Base-by-base conservation (phyloP, 2,888 invertebrate species). In the Cryptus viduatorius region DNA sequence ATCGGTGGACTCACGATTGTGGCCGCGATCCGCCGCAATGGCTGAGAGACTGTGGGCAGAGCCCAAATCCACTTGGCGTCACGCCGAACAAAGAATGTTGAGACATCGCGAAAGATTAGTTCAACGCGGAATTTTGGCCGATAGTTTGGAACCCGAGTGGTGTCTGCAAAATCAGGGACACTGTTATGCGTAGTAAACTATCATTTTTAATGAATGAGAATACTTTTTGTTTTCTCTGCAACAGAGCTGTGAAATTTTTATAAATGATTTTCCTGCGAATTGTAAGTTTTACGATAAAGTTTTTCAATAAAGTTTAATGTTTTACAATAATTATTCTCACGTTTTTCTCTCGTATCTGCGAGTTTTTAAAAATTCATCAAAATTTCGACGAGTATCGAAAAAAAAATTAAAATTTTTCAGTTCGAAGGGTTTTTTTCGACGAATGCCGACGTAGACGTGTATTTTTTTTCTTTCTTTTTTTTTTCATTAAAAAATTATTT, bases 41-140 rank as follows among this genome's bases (percentile, higher is more conserved):
- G 98, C 97, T 0, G 98, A 98, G 94, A 95, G 97, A 3, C 94
- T 98, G 67, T 98, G 98, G 98, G 94, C 96, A 0, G 96, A 97
- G 91, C 97, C 97, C 0, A 88, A 90, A 14, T 94, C 94, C 16
- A 91, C 93, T 29, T 97, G 97, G 97, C 92, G 93, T 48, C 94
- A 95, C 12, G 98, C 98, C 0, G 97, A 97, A 92, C 94, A 95
- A 12, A 95, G 98, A 73, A 95, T 97, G 94, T 94, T 97, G 61
- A 94, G 95, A 79, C 95, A 96, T 79, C 96, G 98, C n/a, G 96
- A 97, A 88, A 95, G 97, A 72, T 94, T 98, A 69, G 95, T 97
- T 0, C 93, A 94, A 78, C 95, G 96, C 90, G 96, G 96, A 31
- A 94, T 97, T 73, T 93, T 95, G n/a, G 96, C 98, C 0, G 98